These are phyloP conservation scores for Aromia moschata DNA, from an alignment of 2,888 invertebrate species.

Conservation along the genomic window DNA sequence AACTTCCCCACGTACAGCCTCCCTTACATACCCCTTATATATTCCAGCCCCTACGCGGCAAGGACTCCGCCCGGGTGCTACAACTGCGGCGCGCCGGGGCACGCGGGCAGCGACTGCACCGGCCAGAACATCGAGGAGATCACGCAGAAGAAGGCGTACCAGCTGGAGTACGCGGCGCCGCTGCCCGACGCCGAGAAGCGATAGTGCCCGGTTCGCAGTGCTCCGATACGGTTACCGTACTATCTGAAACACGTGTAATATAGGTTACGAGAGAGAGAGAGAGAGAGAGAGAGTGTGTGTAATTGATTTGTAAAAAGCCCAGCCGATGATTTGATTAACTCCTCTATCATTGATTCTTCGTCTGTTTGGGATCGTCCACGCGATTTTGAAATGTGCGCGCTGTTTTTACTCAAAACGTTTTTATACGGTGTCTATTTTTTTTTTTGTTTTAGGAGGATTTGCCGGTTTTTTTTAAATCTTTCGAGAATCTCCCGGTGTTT, in stretches of 20 bases:
- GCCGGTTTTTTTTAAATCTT: slow-evolving; percentile 12
- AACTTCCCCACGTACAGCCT: slow-evolving; percentile 49
- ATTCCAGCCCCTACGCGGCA: slow-evolving; percentile 59
- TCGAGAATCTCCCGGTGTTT: slow-evolving; percentile 22
- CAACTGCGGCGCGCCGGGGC: slow-evolving; percentile 89
- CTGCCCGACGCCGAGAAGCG: slow-evolving; percentile 42
- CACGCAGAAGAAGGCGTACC: slow-evolving; percentile 77
- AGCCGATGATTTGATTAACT: too few relatives aligned
- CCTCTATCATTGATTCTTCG: slow-evolving; percentile 24
- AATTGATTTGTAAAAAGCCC: slow-evolving; percentile 41
- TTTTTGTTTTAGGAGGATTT: slow-evolving; percentile 15
- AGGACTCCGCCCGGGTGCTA: slow-evolving; percentile 80
- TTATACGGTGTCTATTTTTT: too few relatives aligned
- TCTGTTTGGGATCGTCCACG: slow-evolving; percentile 25
- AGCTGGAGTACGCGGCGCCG: slow-evolving; percentile 68
- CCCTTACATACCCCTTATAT: slow-evolving; percentile 56
- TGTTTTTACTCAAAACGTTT: slow-evolving; percentile 21
- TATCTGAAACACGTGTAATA: slow-evolving; percentile 48
- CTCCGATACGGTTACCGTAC: slow-evolving; percentile 52
- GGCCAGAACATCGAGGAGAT: slow-evolving; percentile 94
- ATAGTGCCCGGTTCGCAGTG: slow-evolving; percentile 39
- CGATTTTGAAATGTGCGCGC: slow-evolving; percentile 10
- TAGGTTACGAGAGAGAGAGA: slow-evolving; percentile 44
- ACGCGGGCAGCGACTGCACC: slow-evolving; percentile 87
- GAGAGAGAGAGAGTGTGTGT: too few relatives aligned